Evolutionary conservation across 2,888 invertebrate genomes (phyloP), one percentile per base, ranked within the genome.

Genomic region (Cybosia mesomella): DNA sequence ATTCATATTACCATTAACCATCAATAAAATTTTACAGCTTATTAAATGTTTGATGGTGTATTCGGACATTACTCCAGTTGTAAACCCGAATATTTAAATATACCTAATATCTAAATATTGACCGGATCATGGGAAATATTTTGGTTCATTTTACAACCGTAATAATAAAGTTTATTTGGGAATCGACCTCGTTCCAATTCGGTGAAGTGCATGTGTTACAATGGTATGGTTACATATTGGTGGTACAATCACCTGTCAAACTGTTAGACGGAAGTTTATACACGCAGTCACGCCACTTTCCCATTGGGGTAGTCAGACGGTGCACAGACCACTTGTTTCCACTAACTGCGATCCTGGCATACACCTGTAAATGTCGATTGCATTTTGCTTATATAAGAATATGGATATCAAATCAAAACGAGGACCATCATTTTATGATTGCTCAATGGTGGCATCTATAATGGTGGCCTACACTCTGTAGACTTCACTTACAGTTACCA

Each of bases 21-120:
- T 67, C 75, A 66, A 70, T 71, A 73, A 75, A 77, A 74, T 68
- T 77, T 68, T 75, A 74, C 70, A 58, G 66, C 66, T 72, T 72
- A 76, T 78, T 74, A 72, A 74, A 76, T 55, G 70, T 68, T 77
- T 70, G 71, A 78, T 76, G 70, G 66, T 72, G 73, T 74, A 76
- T 73, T 60, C 54, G 68, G 66, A 72, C 75, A 75, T 81, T 71
- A 77, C 66, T 67, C 59, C 68, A 68, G 79, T 74, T 79, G 81
- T 90, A 89, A 91, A 91, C 88, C 86, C 82, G 83, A 83, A 85
- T 88, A 85, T 85, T 83, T 82, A 83, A 86, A 85, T 83, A 81
- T 85, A n/a, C n/a, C n/a, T n/a, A 81, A 85, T 83, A 86, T 72
- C 80, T 73, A 80, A 84, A 83, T 83, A 84, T 81, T 79, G 79